phyloP scores from a whole-genome alignment of 2,113 vertebrate species.

The cat (Felis catus) region DNA sequence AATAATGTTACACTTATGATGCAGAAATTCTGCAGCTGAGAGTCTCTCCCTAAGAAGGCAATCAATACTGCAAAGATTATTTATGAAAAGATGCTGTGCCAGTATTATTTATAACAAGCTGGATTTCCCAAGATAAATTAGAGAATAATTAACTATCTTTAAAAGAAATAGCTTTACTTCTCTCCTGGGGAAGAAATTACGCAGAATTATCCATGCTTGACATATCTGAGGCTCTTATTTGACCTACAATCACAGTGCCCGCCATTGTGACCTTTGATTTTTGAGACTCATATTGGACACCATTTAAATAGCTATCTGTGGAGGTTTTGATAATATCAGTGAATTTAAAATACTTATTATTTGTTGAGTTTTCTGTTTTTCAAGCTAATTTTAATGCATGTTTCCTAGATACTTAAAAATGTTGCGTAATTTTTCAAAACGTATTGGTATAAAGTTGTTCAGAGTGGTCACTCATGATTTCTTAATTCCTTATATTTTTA shows the following conservation, averaged over 20 bases:
- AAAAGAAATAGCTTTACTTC: neutral
- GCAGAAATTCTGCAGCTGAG: neutral
- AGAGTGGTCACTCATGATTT: neutral
- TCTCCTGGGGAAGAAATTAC: neutral
- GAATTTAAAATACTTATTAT: neutral
- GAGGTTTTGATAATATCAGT: neutral
- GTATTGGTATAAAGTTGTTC: neutral
- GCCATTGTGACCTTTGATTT: neutral
- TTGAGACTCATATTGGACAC: neutral
- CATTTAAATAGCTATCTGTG: neutral
- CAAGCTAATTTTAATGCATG: neutral
- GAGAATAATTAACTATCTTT: conserved; percentile 11
- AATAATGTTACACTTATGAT: neutral
- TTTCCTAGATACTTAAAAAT: neutral
- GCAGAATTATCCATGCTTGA: neutral
- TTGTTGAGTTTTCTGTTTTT: neutral
- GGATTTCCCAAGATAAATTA: neutral
- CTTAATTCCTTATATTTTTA: neutral
- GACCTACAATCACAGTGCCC: too few species aligned
- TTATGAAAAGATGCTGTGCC: neutral
- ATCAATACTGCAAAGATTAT: neutral
- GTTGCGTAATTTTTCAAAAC: neutral
- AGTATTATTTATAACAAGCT: neutral
- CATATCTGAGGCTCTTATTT: neutral
- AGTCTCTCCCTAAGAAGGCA: neutral